These are phyloP conservation scores for Prochilodus magdalenae DNA, from an alignment of 2,113 vertebrate species.

Conservation along the genomic window DNA sequence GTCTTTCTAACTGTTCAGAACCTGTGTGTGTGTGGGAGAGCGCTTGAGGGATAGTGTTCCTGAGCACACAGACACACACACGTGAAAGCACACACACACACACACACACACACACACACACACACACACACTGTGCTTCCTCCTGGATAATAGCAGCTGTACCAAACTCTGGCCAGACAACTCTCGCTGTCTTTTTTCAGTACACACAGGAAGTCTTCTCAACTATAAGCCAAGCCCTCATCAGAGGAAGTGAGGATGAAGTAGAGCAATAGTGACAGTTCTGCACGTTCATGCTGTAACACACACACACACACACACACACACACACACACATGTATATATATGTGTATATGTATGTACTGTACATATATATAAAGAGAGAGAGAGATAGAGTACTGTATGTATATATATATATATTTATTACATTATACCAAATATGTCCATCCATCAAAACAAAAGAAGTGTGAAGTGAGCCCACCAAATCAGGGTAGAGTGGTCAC, in stretches of 20 bases:
- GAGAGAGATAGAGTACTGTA: no score
- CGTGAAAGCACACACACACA: no score
- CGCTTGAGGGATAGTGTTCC: conserved; percentile 6
- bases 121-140: conserved; percentile 68
- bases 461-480: no score
- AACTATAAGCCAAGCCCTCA: conserved; percentile 76
- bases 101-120: conserved; percentile 24
- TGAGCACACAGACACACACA: conserved; percentile 2
- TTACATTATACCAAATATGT: no score
- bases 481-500: no score
- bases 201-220: conserved; percentile 91
- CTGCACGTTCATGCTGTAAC: background rate
- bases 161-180: conserved; percentile 81
- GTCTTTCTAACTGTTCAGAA: conserved; percentile 21
- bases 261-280: background rate
- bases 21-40: conserved; percentile 18
- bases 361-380: no score
- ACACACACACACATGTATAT: no score
- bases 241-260: conserved; percentile 61
- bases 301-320: no score
- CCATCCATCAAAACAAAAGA: no score
- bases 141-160: conserved; percentile 81
- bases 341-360: no score
- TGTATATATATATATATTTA: no score
- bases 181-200: conserved; percentile 44